Evolutionary conservation across 2,113 vertebrate genomes (phyloP).

Genomic region (Pelecanus crispus): DNA sequence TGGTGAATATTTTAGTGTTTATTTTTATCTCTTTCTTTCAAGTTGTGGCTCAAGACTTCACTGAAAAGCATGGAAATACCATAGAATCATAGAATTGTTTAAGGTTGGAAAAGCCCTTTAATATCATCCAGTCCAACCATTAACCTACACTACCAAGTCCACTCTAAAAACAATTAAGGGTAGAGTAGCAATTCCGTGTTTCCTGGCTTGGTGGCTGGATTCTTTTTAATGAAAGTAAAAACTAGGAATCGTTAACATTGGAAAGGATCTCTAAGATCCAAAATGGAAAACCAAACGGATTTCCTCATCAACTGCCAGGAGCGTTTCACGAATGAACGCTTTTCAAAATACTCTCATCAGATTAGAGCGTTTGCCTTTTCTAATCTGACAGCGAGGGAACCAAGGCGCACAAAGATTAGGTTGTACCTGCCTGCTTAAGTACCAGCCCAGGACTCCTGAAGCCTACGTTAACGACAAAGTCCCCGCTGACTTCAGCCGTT

Average conservation of each 20-base stretch:
- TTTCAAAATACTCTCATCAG: neutral
- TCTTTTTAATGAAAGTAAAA: too few species aligned
- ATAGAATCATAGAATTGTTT: too few species aligned
- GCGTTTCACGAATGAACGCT: neutral
- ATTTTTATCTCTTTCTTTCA: neutral
- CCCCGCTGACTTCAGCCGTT: neutral
- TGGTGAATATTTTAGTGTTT: neutral
- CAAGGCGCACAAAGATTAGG: neutral
- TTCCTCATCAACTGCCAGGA: neutral
- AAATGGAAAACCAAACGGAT: too few species aligned
- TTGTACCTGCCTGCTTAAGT: neutral
- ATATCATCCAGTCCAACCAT: too few species aligned
- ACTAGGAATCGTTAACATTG: too few species aligned
- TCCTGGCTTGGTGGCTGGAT: too few species aligned
- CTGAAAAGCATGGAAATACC: neutral
- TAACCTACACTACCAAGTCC: too few species aligned
- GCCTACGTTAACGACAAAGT: neutral
- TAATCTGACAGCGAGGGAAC: neutral
- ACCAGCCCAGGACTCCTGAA: neutral
- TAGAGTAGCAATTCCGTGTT: too few species aligned
- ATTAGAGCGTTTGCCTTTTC: neutral
- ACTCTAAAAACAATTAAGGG: too few species aligned
- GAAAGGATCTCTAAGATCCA: too few species aligned
- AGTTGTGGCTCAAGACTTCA: neutral
- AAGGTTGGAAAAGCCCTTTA: too few species aligned